A percentile compares a stretch with the other conserved stretches of the same genome.
phyloP scores from a whole-genome alignment of 2,113 vertebrate species.

The Scatophagus argus region DNA sequence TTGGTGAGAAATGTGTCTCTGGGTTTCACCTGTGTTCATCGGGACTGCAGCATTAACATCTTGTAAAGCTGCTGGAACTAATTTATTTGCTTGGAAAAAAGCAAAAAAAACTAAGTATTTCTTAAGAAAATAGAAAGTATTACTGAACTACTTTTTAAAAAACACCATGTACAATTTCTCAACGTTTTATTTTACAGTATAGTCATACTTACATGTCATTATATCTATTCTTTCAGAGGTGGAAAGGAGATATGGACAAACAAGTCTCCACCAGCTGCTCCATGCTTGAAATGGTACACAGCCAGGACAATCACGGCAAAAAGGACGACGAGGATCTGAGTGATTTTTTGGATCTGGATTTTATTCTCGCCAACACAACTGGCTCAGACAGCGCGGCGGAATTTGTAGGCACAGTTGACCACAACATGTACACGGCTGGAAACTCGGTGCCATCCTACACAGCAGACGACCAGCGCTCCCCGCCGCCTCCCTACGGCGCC shows the following conservation, averaged over 20 bases:
- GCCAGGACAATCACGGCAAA: constrained; percentile 77
- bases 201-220: too few species aligned
- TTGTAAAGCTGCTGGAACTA: neutral
- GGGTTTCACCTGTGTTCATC: constrained; percentile 1
- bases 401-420: constrained; percentile 78
- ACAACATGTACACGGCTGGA: constrained; percentile 82
- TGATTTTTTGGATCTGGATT: constrained; percentile 93
- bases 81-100: neutral
- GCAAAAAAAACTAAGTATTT: too few species aligned
- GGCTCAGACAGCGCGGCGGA: constrained; percentile 85
- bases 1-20: too few species aligned
- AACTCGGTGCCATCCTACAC: constrained; percentile 81
- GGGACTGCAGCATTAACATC: neutral
- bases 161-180: neutral
- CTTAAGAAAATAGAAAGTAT: neutral
- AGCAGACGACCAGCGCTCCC: constrained; percentile 84
- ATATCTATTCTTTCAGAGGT: constrained; percentile 84
- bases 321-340: constrained; percentile 95
- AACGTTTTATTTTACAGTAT: neutral
- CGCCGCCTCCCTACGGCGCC: constrained; percentile 87
- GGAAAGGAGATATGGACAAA: constrained; percentile 88
- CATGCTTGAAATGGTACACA: constrained; percentile 79
- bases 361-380: constrained; percentile 93
- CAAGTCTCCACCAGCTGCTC: constrained; percentile 74
- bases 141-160: neutral